Evolutionary conservation across 2,888 invertebrate species (phyloP).

Genomic region (Calameuta pallipes): DNA sequence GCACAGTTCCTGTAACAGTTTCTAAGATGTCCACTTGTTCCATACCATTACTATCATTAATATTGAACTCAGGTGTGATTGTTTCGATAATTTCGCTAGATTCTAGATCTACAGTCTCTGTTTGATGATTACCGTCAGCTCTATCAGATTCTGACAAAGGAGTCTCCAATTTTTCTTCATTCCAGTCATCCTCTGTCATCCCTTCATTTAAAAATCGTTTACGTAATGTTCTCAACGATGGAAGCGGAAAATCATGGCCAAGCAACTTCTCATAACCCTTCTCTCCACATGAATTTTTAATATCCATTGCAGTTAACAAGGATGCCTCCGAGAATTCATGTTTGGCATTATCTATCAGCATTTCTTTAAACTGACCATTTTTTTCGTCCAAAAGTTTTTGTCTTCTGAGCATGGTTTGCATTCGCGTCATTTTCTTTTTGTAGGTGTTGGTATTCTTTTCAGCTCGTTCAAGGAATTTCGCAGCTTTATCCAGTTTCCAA

Average conservation of each 20-base stretch:
- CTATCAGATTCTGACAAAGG: neutral
- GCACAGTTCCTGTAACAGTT: conserved; percentile 55
- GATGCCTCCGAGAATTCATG: conserved; percentile 45
- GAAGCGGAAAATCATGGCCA: conserved; percentile 50
- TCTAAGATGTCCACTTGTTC: conserved; percentile 11
- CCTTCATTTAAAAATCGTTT: conserved; percentile 27
- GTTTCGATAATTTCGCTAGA: neutral
- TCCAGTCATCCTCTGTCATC: conserved; percentile 24
- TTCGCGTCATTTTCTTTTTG: conserved; percentile 52
- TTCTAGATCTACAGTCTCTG: neutral
- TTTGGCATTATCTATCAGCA: conserved; percentile 37
- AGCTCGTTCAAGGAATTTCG: conserved; percentile 58
- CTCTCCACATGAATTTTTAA: conserved; percentile 44
- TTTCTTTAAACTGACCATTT: conserved; percentile 41
- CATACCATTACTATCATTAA: neutral
- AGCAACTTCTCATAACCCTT: conserved; percentile 49
- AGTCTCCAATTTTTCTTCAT: neutral
- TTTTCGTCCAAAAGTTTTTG: conserved; percentile 48
- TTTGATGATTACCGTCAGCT: neutral
- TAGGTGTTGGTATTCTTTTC: conserved; percentile 58
- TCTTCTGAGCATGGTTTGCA: conserved; percentile 51
- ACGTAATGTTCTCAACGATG: conserved; percentile 38
- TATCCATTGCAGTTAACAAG: conserved; percentile 42
- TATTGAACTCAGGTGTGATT: neutral
- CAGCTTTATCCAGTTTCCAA: conserved; percentile 59